Conservation (phyloP, 2,113 vertebrate genomes). For the Mirza zaza region DNA sequence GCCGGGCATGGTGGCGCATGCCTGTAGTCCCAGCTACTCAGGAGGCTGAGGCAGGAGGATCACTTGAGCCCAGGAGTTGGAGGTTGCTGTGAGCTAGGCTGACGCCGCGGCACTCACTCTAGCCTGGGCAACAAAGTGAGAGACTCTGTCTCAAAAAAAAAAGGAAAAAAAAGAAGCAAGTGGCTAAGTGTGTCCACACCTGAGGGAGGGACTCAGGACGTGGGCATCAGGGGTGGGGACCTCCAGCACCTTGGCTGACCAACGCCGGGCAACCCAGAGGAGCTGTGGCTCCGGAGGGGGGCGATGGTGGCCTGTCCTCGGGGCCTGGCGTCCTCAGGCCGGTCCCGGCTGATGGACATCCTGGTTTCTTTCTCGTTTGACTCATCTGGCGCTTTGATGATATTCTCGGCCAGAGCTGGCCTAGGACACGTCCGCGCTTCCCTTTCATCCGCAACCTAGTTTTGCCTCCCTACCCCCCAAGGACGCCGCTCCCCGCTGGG, state of each 20-base stretch:
- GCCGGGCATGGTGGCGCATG: too few species aligned
- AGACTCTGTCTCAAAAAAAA: too few species aligned
- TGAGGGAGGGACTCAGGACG: background rate
- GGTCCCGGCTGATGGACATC: background rate
- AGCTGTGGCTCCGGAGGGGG: too few species aligned
- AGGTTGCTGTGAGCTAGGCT: too few species aligned
- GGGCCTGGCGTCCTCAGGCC: background rate
- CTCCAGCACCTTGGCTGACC: too few species aligned
- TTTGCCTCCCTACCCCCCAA: background rate
- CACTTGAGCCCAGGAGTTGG: too few species aligned
- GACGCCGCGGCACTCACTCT: too few species aligned
- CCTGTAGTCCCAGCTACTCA: too few species aligned
- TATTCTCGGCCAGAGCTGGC: background rate
- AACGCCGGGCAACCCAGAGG: background rate
- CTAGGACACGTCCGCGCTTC: background rate
- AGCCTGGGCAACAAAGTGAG: too few species aligned
- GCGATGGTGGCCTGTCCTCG: too few species aligned
- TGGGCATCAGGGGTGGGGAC: fast-evolving
- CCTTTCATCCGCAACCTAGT: constrained; percentile 24
- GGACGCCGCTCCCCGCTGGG: background rate
- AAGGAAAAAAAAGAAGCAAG: background rate
- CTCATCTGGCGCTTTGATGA: background rate
- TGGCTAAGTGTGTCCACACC: too few species aligned
- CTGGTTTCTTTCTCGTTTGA: background rate
- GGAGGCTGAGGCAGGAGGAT: too few species aligned